Evolutionary conservation across 2,113 vertebrate genomes (phyloP), one percentile per base, ranked within the genome.

Genomic region (Bostrychus sinensis): DNA sequence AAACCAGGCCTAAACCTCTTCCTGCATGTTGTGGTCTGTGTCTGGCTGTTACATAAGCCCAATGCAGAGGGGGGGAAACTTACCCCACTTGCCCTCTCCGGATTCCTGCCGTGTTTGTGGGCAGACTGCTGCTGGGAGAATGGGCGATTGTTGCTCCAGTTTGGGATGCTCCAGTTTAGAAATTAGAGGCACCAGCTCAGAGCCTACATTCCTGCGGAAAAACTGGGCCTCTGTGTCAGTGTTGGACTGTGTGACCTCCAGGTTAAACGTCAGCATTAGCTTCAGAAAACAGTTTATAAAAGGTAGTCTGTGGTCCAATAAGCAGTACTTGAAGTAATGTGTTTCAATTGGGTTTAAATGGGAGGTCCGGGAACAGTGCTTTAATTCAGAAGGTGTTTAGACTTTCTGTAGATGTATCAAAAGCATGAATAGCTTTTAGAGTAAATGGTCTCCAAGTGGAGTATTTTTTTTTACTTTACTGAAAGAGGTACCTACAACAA

Each of bases 71-170:
- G 5, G 36, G 38, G 45, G 36, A 66, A 19, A 22, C 64, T 50
- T 32, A 70, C n/a, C 46, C 48, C 6, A 14, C 23, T 9, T 28
- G 48, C 66, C 62, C 36, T 51, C 60, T 70, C 55, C 30, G 43
- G 75, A 90, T 88, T 86, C 85, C 72, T 81, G 59, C 58, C 78
- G 59, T 87, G 80, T 60, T 78, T 88, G 88, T 86, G 86, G 88
- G 75, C 51, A 73, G 73, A 20, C 43, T 0, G 69, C 43, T 3
- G 55, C 46, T 56, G 12, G 45, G 69, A 78, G 66, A 83, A 78
- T 39, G 71, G 58, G 0, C 4, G 20, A 42, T 37, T 77, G 61
- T 80, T 53, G 50, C 55, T 62, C 39, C 39, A 38, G 19, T 56
- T 45, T 30, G 58, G 66, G n/a, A 74, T 5, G 1, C 36, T 43